Evolutionary conservation across 2,113 vertebrate species (phyloP), one percentile per base, ranked within the genome.

Genomic region (Plecotus auritus): DNA sequence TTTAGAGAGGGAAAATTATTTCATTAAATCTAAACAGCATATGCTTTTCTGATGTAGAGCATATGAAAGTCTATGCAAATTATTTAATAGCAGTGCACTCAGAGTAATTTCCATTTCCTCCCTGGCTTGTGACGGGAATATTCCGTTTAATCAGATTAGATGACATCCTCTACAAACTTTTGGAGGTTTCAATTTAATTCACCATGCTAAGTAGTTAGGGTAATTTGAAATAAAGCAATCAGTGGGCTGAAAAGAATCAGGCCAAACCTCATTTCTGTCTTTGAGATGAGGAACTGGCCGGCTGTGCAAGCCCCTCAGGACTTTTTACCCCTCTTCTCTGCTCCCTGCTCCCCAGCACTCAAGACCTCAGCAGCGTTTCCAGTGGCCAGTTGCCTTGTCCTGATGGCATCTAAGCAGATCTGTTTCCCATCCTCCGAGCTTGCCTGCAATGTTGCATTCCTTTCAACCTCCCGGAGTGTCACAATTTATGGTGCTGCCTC

Each of bases 61-160:
- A 96, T 94, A 97, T 97, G 97, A 96, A 97, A 97, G 95, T 85
- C 95, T 97, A 97, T 97, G 97, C 97, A 97, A 97, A 97, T 97
- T 97, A 96, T 93, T 96, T 95, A 97, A 97, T 95, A 95, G 88
- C 96, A 76, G 96, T 86, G 93, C 74, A 92, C 73, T 95, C 90
- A 74, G 88, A 72, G 97, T 97, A 88, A 97, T 97, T 97, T 97
- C 94, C 97, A 96, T 97, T 97, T 97, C 97, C 96, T 97, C 82
- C 92, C 82, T 73, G 35, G 64, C 76, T 91, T 95, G 86, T 92
- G 97, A 97, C 0, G 32, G 90, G 95, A 93, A 88, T 96, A 97
- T 96, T 97, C 96, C 97, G 97, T 97, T 97, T 97, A 96, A 97
- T 97, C 97, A 97, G 96, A 97, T 97, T 97, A 97, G 95, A 97